These are phyloP conservation scores for Ophioninae sp. DNA, from an alignment of 2,888 invertebrate genomes.

Conservation along the genomic window DNA sequence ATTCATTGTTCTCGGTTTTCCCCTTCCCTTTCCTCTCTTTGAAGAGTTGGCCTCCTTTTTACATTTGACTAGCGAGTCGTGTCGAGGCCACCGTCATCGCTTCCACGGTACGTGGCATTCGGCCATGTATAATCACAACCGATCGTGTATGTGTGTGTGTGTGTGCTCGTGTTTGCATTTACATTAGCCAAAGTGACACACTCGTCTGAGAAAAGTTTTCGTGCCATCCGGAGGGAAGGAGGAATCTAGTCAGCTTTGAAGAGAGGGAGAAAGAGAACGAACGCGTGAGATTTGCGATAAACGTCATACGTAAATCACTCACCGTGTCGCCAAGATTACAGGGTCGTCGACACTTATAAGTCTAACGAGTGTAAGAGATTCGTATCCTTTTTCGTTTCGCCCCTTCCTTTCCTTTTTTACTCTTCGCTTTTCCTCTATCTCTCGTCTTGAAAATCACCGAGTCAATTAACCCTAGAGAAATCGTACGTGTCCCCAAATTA, in stretches of 20 bases:
- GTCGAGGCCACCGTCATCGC: constrained; percentile 49
- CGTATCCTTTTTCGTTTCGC: constrained; percentile 35
- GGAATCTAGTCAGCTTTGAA: neutral
- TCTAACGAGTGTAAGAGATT: constrained; percentile 59
- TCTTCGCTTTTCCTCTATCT: constrained; percentile 32
- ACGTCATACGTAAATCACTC: constrained; percentile 63
- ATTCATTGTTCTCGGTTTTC: constrained; percentile 4
- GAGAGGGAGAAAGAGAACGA: constrained; percentile 27
- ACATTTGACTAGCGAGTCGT: constrained; percentile 55
- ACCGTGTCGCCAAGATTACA: constrained; percentile 61
- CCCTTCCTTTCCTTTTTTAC: constrained; percentile 22
- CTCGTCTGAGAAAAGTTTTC: constrained; percentile 52
- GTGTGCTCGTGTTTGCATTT: neutral
- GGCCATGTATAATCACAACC: neutral
- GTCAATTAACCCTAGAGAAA: neutral
- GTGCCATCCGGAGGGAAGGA: constrained; percentile 18
- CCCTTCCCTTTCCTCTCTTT: neutral
- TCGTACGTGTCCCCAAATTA: neutral
- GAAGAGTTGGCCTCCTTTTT: constrained; percentile 50
- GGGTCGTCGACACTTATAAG: constrained; percentile 63
- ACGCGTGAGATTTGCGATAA: constrained; percentile 61
- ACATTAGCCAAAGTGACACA: constrained; percentile 45
- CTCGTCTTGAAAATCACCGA: neutral
- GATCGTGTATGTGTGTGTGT: neutral
- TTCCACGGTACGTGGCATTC: constrained; percentile 19